Base-by-base conservation (phyloP, 2,797 vertebrate genomes). In the Okamejei kenojei region DNA sequence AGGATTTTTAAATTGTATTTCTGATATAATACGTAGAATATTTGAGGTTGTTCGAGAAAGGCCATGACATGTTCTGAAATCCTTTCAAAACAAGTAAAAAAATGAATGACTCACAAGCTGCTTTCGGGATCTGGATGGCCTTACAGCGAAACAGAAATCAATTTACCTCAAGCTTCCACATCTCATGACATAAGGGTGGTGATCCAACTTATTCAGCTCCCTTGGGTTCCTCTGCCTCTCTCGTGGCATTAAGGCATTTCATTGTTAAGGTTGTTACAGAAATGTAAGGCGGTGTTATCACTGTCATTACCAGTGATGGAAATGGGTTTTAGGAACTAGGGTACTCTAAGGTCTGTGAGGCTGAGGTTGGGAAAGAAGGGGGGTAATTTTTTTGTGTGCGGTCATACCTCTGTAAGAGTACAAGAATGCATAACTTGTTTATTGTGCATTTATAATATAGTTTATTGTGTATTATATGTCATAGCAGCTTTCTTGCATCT, bases 21-120 rank as follows among this genome's bases (percentile, higher is more conserved):
- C 65, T 68, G 65, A 68, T 68, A 68, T 68, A 68, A 68, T 68
- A 63, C 74, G 29, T n/a, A 61, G 2, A 29, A 11, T 61, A 61
- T 15, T 26, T 15, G 13, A 84, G 58, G 11, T 84, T 84, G 58
- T 84, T 61, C 58, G 82, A 63, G 10, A 84, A 84, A 84, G 79
- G 38, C 11, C 26, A n/a, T 63, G 26, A 13, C 26, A 84, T 84
- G 82, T 84, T 13, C 54, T 63, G 54, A 84, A 84, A 63, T 2
- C 26, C 54, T 61, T n/a, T 84, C 58, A 63, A 61, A 84, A 84
- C 81, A 84, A 84, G 58, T 26, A 84, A 84, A 84, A 54, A 26
- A 61, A 26, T n/a, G n/a, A 63, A 58, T 63, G 82, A 63, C 58
- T 54, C 81, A 84, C 9, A 61, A n/a, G 29, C 19, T 84, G 58